A percentile compares a stretch with the other conserved stretches of the same genome.
These are phyloP conservation scores for Drosophila acutilabella DNA, from an alignment of 2,888 invertebrate species.

Conservation along the genomic window DNA sequence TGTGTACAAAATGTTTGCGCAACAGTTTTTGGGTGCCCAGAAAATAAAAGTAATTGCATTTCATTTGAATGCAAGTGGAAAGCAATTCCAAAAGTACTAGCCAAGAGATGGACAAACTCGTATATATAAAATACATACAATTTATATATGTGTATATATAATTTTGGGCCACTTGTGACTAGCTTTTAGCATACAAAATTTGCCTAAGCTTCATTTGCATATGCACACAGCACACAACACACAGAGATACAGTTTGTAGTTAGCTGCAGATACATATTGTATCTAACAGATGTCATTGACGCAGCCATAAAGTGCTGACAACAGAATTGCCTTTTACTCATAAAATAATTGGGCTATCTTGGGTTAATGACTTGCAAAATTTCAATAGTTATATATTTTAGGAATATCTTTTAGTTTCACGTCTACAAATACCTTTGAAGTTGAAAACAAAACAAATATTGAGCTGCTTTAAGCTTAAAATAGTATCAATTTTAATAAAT, in stretches of 20 bases:
- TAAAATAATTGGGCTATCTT: slow-evolving; percentile 10
- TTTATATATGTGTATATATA: slow-evolving; percentile 9
- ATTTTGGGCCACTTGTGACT: slow-evolving; percentile 36
- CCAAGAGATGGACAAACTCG: slow-evolving; percentile 11
- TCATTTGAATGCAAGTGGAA: slow-evolving; percentile 59
- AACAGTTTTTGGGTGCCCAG: slow-evolving; percentile 48
- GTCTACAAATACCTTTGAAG: neutral
- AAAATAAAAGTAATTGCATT: slow-evolving; percentile 72
- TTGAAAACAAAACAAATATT: neutral
- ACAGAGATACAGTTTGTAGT: slow-evolving; percentile 28
- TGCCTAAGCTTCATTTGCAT: slow-evolving; percentile 62
- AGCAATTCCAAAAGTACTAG: slow-evolving; percentile 35
- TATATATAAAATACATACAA: slow-evolving; percentile 2
- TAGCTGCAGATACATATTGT: slow-evolving; percentile 37
- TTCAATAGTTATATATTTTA: slow-evolving; percentile 8
- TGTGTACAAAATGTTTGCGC: slow-evolving; percentile 56
- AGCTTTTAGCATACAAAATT: slow-evolving; percentile 25
- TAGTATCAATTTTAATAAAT: neutral
- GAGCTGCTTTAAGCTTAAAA: neutral
- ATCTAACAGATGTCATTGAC: slow-evolving; percentile 46
- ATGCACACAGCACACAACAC: slow-evolving; percentile 41
- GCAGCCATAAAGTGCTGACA: slow-evolving; percentile 44
- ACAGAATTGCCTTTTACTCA: slow-evolving; percentile 28
- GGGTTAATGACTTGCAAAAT: neutral
- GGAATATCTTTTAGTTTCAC: neutral